Percentiles rank a stretch among this genome's conserved stretches.
Evolutionary conservation across 2,888 invertebrate species (phyloP).

Genomic region (Andrena hattorfiana): DNA sequence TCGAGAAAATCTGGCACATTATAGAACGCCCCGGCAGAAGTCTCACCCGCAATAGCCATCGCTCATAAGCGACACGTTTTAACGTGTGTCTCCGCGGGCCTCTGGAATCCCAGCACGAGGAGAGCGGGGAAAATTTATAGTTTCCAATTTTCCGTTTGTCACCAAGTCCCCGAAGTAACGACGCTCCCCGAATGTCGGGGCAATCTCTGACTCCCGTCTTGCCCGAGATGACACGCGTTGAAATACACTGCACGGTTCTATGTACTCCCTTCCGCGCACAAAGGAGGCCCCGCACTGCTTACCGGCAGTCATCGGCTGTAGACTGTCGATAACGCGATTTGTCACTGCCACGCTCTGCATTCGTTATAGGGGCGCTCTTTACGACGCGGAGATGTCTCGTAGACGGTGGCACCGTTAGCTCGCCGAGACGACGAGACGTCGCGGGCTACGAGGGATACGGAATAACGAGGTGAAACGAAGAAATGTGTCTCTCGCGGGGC

Average conservation of each 20-base stretch:
- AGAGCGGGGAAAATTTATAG: slow-evolving; percentile 57
- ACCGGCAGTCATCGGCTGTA: slow-evolving; percentile 1
- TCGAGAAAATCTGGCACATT: background rate
- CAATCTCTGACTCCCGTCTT: slow-evolving; percentile 26
- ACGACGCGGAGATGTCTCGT: background rate
- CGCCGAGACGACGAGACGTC: background rate
- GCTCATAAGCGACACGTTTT: slow-evolving; percentile 34
- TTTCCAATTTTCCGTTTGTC: slow-evolving; percentile 65
- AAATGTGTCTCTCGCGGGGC: slow-evolving; percentile 10
- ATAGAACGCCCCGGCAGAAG: background rate
- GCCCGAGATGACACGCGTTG: slow-evolving; percentile 24
- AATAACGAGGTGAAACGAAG: slow-evolving; percentile 42
- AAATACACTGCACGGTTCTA: slow-evolving; percentile 15
- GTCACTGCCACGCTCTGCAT: slow-evolving; percentile 7
- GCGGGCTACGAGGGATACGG: background rate
- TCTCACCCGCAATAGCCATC: background rate
- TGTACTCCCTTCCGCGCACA: background rate
- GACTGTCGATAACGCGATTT: slow-evolving; percentile 15
- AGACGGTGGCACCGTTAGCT: background rate
- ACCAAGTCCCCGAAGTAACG: slow-evolving; percentile 9
- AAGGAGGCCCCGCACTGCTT: background rate
- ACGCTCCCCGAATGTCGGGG: slow-evolving; percentile 6
- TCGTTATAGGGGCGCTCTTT: background rate
- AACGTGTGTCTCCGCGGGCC: slow-evolving; percentile 17
- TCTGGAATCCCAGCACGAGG: slow-evolving; percentile 11